Conservation (phyloP, 1,140 invertebrate species). For the Sarcophaga peregrina region DNA sequence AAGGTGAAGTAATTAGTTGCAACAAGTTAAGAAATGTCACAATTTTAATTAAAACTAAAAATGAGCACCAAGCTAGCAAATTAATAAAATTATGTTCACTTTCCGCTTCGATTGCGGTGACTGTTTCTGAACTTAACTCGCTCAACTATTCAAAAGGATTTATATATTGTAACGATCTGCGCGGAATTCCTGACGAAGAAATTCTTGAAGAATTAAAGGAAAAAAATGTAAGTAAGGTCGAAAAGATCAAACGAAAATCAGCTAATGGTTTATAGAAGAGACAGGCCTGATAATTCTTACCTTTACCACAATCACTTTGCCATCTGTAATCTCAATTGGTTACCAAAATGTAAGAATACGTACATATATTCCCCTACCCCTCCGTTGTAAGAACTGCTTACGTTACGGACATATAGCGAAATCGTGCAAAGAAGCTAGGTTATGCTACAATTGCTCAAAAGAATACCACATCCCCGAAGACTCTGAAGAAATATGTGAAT, state of each 20-base stretch:
- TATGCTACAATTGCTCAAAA: not conserved
- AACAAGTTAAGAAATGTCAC: constrained; percentile 16
- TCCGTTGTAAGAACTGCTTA: too few species aligned
- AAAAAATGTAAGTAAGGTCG: not conserved
- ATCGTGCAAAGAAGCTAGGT: not conserved
- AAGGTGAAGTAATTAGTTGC: not conserved
- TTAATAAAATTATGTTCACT: not conserved
- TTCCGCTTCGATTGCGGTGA: not conserved
- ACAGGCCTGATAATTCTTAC: not conserved
- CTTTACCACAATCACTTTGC: not conserved
- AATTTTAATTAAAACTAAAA: constrained; percentile 2
- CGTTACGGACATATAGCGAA: not conserved
- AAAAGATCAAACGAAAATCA: not conserved
- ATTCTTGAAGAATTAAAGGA: not conserved
- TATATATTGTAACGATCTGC: not conserved
- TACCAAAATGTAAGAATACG: not conserved
- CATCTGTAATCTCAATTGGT: not conserved
- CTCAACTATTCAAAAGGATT: not conserved
- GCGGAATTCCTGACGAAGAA: not conserved
- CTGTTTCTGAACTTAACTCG: not conserved
- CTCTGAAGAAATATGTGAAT: not conserved
- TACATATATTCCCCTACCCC: not conserved
- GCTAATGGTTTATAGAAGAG: not conserved
- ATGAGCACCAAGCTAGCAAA: not conserved
- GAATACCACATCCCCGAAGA: not conserved